A percentile compares a stretch with the other conserved stretches of the same genome.
phyloP scores from a whole-genome alignment of 2,797 vertebrate genomes.

The Spea hammondii region DNA sequence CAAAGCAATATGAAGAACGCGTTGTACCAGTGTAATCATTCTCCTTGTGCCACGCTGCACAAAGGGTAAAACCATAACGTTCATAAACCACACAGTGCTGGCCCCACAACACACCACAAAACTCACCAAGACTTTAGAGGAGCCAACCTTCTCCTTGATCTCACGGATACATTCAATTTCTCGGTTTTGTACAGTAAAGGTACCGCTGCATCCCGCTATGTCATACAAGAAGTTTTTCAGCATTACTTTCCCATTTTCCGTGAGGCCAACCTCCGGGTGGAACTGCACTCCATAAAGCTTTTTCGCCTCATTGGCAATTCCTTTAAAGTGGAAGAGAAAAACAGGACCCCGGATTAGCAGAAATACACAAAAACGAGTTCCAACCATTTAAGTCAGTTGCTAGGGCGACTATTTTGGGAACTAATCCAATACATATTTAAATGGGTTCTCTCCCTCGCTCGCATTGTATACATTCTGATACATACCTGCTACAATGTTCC shows the following conservation, averaged over 20 bases:
- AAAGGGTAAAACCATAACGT: too few relatives aligned
- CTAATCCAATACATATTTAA: too few relatives aligned
- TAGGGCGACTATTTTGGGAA: too few relatives aligned
- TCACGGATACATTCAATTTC: slow-evolving; percentile 84
- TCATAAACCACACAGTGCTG: too few relatives aligned
- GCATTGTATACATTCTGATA: slow-evolving; percentile 10
- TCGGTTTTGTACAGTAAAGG: slow-evolving; percentile 91
- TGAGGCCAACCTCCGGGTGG: slow-evolving; percentile 96
- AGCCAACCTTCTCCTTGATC: slow-evolving; percentile 86
- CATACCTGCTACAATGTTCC: slow-evolving; percentile 93
- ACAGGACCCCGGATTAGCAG: background rate
- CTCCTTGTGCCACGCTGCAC: too few relatives aligned
- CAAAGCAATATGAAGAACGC: too few relatives aligned
- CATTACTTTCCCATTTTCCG: slow-evolving; percentile 89
- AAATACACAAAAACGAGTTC: background rate
- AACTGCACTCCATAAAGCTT: slow-evolving; percentile 97
- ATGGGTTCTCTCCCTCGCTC: too few relatives aligned
- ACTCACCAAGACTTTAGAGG: slow-evolving; percentile 94
- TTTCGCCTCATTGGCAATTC: slow-evolving; percentile 95
- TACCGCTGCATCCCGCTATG: slow-evolving; percentile 89
- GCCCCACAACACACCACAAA: background rate
- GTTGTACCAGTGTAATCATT: too few relatives aligned
- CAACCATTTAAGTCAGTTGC: too few relatives aligned
- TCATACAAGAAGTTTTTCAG: slow-evolving; percentile 95
- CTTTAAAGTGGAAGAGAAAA: slow-evolving; percentile 61